Base-by-base conservation (phyloP, 2,113 vertebrate genomes). In the Hyperopisus bebe region DNA sequence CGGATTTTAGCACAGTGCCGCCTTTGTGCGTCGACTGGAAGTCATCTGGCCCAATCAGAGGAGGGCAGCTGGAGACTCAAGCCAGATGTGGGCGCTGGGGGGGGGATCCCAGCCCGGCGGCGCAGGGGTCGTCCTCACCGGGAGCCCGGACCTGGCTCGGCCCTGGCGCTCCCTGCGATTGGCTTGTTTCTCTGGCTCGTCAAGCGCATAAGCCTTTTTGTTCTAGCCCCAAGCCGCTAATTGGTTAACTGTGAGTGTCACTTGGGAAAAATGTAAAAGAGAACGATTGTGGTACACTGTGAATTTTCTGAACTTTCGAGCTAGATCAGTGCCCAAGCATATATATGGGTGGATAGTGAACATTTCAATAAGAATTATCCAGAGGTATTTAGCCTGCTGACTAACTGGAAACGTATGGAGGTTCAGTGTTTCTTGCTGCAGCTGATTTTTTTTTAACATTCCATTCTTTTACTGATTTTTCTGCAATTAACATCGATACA, bases 1-100 rank as follows among this genome's bases (percentile, higher is more conserved):
- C 87, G 31, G 44, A 55, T 48, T 86, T 87, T 19, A 90, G 83
- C 24, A 92, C 92, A 93, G 90, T 91, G 88, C 91, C 53, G 89
- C 92, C 92, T 93, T 92, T 92, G 92, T 92, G 74, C 88, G 90
- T 91, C 91, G 90, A 91, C 92, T 92, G 89, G 92, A 92, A 91
- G 89, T 91, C 91, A 91, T 93, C 90, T 89, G 91, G 90, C 90
- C 88, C 91, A 91, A 93, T 93, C 91, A 91, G 90, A 92, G 88
- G 91, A 90, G 87, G 90, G 89, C 86, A 88, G 86, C 84, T 83
- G 88, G 88, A 93, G 92, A 93, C 92, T 92, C 88, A 92, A 93
- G 90, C 90, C 92, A 93, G 91, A 94, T 93, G 91, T 93, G 90
- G 89, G 53, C 17, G 51, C 51, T 53, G 51, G 51, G 50, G 13